Conservation (phyloP, 2,797 vertebrate genomes). For the Oreortyx pictus region DNA sequence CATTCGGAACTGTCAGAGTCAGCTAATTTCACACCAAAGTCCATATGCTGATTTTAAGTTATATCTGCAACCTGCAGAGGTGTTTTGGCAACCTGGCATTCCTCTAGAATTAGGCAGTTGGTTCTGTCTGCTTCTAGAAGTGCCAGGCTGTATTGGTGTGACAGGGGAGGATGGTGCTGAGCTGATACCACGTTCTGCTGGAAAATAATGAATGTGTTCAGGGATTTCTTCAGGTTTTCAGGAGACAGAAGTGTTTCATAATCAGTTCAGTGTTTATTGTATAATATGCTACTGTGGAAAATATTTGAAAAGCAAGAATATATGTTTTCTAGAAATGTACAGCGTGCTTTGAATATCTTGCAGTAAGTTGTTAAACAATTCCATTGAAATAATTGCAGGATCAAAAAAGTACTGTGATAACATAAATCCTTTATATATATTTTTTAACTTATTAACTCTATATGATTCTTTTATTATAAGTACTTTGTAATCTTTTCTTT, state of each 20-base stretch:
- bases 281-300: neutral
- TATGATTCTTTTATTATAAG: neutral
- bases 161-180: neutral
- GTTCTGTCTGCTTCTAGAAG: neutral
- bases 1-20: neutral
- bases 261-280: neutral
- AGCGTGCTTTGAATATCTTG: slow-evolving; percentile 18
- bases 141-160: accelerated
- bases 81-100: neutral
- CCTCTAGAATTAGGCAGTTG: neutral
- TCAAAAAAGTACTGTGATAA: neutral
- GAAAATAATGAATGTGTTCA: accelerated
- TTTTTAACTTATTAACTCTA: neutral
- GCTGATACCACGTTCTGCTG: neutral
- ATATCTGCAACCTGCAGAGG: neutral
- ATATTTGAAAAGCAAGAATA: slow-evolving; percentile 45
- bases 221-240: neutral
- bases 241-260: neutral
- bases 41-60: neutral
- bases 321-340: slow-evolving; percentile 61
- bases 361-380: neutral
- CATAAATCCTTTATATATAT: neutral
- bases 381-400: neutral
- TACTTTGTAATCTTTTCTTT: neutral
- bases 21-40: accelerated